Base-by-base conservation (phyloP, 2,797 vertebrate species). In the Microcaecilia unicolor region DNA sequence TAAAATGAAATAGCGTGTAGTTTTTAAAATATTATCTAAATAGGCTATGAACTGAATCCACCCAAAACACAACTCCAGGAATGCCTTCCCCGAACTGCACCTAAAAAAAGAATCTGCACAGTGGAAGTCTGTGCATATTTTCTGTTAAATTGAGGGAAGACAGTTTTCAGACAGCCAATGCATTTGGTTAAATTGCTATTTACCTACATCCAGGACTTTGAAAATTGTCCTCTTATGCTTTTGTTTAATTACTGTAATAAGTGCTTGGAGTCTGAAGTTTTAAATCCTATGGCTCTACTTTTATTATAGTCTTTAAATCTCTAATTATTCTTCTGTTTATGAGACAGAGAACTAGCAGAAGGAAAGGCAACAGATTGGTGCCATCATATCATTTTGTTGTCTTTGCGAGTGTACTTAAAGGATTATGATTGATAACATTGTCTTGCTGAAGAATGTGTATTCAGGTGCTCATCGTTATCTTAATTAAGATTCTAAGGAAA, bases 341-440 rank as follows among this genome's bases (percentile, higher is more conserved):
- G 37, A 43, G 56, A 59, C 38, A 38, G 49, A 55, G 36, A 72
- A 61, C 41, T 34, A 28, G 34, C 42, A 27, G 21, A 20, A 59
- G 50, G 55, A 72, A 60, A 65, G 73, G 64, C 60, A 67, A 60
- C 72, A 78, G 72, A 75, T 81, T 75, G 72, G 60, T 72, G 62
- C 67, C 42, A 31, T 76, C 70, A 52, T 52, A 55, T 15, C 3
- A 34, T 70, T 74, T 45, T 51, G 64, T 67, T 59, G 65, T 36
- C 15, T 60, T 70, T 67, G 49, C 59, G 48, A 66, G 58, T 60
- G 58, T 73, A 56, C 71, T 78, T 81, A 80, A 75, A 75, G 66
- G 74, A 72, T 75, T 76, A 70, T 77, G 76, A 81, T 78, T 78
- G 76, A 79, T 81, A 78, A 76, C 61, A 59, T 62, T 78, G 66